Percentiles rank a stretch among this genome's conserved stretches.
phyloP scores from a whole-genome alignment of 2,888 invertebrate species.

The Podotricha telesiphe region DNA sequence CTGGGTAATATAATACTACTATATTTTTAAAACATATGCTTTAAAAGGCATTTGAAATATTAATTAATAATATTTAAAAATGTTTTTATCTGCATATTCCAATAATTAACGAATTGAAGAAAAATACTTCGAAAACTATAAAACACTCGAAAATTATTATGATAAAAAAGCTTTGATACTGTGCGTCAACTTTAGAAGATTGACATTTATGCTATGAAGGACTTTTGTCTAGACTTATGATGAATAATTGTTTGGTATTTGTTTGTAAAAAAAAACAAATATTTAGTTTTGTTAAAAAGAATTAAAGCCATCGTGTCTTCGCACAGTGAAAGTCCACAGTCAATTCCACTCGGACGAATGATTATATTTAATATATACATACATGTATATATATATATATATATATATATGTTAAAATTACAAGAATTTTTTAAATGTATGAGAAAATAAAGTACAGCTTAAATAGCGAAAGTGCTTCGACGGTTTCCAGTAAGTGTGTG shows the following conservation, averaged over 20 bases:
- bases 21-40: background rate
- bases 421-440: too few relatives aligned
- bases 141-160: background rate
- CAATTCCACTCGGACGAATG: too few relatives aligned
- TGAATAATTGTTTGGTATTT: background rate
- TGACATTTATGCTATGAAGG: constrained; percentile 10
- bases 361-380: too few relatives aligned
- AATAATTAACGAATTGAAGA: background rate
- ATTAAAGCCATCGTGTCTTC: background rate
- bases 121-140: background rate
- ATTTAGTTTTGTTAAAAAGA: background rate
- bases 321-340: too few relatives aligned
- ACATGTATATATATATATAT: too few relatives aligned
- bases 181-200: background rate
- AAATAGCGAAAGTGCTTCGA: too few relatives aligned
- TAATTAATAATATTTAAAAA: too few relatives aligned
- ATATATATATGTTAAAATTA: too few relatives aligned
- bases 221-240: constrained; percentile 11
- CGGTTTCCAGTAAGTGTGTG: too few relatives aligned
- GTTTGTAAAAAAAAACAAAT: background rate
- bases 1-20: too few relatives aligned
- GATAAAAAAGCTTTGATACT: background rate
- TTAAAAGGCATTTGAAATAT: background rate
- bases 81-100: background rate
- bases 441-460: too few relatives aligned